Evolutionary conservation across 2,888 invertebrate species (phyloP), one percentile per base, ranked within the genome.

Genomic region (Eremobia ochroleuca): DNA sequence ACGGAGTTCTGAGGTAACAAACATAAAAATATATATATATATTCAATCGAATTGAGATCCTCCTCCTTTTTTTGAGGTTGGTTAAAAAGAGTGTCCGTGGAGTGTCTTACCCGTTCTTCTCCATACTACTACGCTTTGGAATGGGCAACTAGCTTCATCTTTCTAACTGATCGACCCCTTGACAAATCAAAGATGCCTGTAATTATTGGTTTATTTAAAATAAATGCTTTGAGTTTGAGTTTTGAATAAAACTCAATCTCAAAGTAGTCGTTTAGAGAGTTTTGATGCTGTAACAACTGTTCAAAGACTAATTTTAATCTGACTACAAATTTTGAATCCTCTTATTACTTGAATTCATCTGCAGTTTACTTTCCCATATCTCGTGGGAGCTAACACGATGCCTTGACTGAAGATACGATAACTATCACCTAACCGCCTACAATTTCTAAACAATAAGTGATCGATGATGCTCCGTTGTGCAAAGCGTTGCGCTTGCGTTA

Each of bases 381-480:
- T 78, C 73, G 90, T 90, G 88, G 85, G 88, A 88, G 88, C 77
- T 55, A 77, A 81, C 82, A 77, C 68, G 85, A 76, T 76, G 81
- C 77, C 77, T 78, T 80, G 66, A 64, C 64, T 79, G 65, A 77
- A 75, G 82, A 83, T 80, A 76, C 78, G 89, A 91, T 92, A 86
- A 83, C 84, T 86, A 92, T 91, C 89, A 80, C 83, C 89, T 89
- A 87, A 83, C 88, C 93, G 90, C 93, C 93, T 89, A 93, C 92
- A 82, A 74, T 82, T 75, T 85, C 86, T 84, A 85, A 91, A 93
- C 93, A 93, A 92, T 92, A 79, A 88, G 76, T 83, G 81, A 80
- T 81, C 81, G 73, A 84, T 82, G 85, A 88, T 85, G 77, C 62
- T 77, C 55, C 71, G 86, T 89, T 91, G 88, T 89, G 89, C 88